These are phyloP conservation scores for Halichoerus grypus DNA, from an alignment of 2,113 vertebrate species.

Conservation along the genomic window DNA sequence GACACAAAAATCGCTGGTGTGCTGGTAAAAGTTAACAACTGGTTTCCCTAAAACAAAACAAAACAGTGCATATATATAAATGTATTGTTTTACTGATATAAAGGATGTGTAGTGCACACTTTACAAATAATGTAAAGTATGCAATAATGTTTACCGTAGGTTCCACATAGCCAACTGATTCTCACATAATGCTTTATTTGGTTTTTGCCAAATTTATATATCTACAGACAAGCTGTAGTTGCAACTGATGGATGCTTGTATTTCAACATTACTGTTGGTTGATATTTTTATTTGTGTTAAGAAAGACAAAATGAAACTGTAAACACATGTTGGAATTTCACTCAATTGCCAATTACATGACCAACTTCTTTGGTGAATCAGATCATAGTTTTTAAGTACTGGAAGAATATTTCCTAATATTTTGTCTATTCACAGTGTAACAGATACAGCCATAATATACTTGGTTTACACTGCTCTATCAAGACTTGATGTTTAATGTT, in stretches of 20 bases:
- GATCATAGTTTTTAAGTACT: not conserved
- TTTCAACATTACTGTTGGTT: not conserved
- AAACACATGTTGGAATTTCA: not conserved
- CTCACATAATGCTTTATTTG: not conserved
- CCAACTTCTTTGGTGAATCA: not conserved
- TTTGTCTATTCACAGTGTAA: not conserved
- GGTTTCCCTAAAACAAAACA: not conserved
- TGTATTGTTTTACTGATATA: not conserved
- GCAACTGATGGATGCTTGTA: not conserved
- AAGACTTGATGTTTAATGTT: not conserved
- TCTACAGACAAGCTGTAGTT: not conserved
- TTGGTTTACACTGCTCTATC: not conserved
- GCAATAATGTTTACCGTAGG: not conserved
- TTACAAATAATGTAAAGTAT: not conserved
- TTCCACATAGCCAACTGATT: not conserved
- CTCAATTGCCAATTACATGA: not conserved
- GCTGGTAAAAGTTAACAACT: not conserved
- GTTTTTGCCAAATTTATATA: not conserved
- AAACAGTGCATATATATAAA: not conserved
- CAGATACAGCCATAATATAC: not conserved
- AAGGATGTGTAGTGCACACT: not conserved
- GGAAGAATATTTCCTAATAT: not conserved
- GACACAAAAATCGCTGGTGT: not conserved
- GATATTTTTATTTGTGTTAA: conserved; percentile 29
- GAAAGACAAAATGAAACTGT: conserved; percentile 3